These are phyloP conservation scores for Malthinus seriepunctatus DNA, from an alignment of 2,888 invertebrate species.

Conservation along the genomic window DNA sequence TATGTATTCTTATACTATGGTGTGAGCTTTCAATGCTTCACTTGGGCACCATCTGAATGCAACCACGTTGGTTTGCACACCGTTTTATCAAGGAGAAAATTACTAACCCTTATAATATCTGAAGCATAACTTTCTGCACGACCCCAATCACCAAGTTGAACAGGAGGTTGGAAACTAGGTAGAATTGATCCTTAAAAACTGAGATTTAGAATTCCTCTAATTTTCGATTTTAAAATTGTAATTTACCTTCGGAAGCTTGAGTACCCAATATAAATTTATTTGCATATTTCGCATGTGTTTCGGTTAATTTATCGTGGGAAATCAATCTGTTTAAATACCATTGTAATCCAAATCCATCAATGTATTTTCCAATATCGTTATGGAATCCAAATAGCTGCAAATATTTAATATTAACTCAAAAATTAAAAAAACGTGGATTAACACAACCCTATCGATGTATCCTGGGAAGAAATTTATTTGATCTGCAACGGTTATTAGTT, in stretches of 20 bases:
- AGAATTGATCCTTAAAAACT: neutral
- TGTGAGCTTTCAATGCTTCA: no score
- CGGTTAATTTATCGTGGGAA: neutral
- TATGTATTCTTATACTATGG: no score
- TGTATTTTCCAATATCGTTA: neutral
- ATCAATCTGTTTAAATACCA: neutral
- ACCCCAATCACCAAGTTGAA: slow-evolving; percentile 65
- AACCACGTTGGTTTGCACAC: no score
- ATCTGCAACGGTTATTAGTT: slow-evolving; percentile 78
- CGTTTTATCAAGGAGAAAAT: neutral
- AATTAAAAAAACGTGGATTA: neutral
- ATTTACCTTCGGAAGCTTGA: slow-evolving; percentile 1
- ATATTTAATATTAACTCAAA: neutral
- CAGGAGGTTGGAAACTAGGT: slow-evolving; percentile 35
- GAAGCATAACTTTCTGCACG: slow-evolving; percentile 56
- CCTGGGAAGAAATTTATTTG: slow-evolving; percentile 67
- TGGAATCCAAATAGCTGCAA: neutral
- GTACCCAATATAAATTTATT: slow-evolving; percentile 5
- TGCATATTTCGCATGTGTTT: neutral
- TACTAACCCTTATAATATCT: slow-evolving; percentile 66
- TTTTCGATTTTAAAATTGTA: neutral
- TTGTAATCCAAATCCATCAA: slow-evolving; percentile 7
- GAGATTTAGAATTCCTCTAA: neutral
- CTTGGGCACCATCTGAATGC: no score
- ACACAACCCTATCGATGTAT: slow-evolving; percentile 63